Percentiles rank a stretch among this genome's conserved stretches.
Evolutionary conservation across 2,888 invertebrate species (phyloP).

Genomic region (Limnephilus auricula): DNA sequence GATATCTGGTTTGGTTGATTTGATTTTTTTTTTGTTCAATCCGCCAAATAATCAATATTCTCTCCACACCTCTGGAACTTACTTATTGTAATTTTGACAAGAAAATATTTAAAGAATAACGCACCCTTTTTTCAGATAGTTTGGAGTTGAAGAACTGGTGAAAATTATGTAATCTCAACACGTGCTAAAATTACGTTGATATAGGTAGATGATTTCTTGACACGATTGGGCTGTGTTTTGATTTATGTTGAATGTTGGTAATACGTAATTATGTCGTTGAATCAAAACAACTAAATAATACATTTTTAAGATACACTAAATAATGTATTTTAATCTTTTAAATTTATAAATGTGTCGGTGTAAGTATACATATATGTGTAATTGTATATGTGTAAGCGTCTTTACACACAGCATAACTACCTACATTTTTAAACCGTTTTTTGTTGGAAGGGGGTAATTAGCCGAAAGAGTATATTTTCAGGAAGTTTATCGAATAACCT

Average conservation of each 20-base stretch:
- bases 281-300: background rate
- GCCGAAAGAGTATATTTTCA: background rate
- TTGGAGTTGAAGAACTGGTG: too few species aligned
- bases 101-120: background rate
- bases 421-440: too few species aligned
- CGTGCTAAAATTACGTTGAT: too few species aligned
- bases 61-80: background rate
- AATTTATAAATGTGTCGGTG: background rate
- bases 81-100: background rate
- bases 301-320: background rate
- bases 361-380: too few species aligned
- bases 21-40: background rate
- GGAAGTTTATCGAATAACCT: background rate
- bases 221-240: background rate
- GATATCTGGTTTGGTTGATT: background rate
- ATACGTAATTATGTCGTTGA: background rate
- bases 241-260: background rate
- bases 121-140: too few species aligned
- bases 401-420: too few species aligned
- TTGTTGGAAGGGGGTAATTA: too few species aligned
- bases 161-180: too few species aligned
- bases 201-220: too few species aligned
- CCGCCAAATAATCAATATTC: background rate
- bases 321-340: background rate
- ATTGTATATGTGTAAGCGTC: background rate